Percentiles rank a stretch among this genome's conserved stretches.
These are phyloP conservation scores for Cataglyphis albicans DNA, from an alignment of 2,888 invertebrate species.

Conservation along the genomic window DNA sequence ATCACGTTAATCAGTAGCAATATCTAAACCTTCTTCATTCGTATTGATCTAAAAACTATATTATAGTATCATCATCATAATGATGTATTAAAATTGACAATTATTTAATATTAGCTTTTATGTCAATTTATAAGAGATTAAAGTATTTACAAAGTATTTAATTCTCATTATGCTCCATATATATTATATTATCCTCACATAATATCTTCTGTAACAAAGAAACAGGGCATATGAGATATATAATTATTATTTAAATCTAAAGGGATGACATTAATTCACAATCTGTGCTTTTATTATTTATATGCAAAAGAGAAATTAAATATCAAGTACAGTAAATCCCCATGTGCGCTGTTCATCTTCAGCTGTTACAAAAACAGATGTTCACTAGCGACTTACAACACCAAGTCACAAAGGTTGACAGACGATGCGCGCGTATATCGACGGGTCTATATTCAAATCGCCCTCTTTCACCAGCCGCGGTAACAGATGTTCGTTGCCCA, in stretches of 20 bases:
- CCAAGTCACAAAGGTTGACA: slow-evolving; percentile 27
- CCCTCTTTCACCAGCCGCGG: slow-evolving; percentile 20
- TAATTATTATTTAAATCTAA: not conserved
- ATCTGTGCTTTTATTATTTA: not conserved
- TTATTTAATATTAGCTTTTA: slow-evolving; percentile 17
- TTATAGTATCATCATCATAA: slow-evolving; percentile 7
- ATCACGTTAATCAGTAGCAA: slow-evolving; percentile 19
- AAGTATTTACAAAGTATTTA: slow-evolving; percentile 17
- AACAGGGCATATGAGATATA: not conserved
- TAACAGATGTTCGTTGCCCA: slow-evolving; percentile 48
- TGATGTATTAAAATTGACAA: slow-evolving; percentile 12
- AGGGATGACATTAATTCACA: not conserved
- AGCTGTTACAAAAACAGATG: slow-evolving; percentile 25
- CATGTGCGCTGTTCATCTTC: not conserved
- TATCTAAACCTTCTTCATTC: not conserved
- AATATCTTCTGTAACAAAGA: not conserved
- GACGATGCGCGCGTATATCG: not conserved
- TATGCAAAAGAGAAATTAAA: not conserved
- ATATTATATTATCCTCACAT: not conserved
- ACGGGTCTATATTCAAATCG: slow-evolving; percentile 34
- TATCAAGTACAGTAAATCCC: not conserved
- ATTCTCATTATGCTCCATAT: not conserved
- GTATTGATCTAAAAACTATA: slow-evolving; percentile 33
- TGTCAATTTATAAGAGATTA: not conserved
- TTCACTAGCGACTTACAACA: slow-evolving; percentile 38